Evolutionary conservation across 2,888 invertebrate species (phyloP).

Genomic region (Pseudanteris insignis): DNA sequence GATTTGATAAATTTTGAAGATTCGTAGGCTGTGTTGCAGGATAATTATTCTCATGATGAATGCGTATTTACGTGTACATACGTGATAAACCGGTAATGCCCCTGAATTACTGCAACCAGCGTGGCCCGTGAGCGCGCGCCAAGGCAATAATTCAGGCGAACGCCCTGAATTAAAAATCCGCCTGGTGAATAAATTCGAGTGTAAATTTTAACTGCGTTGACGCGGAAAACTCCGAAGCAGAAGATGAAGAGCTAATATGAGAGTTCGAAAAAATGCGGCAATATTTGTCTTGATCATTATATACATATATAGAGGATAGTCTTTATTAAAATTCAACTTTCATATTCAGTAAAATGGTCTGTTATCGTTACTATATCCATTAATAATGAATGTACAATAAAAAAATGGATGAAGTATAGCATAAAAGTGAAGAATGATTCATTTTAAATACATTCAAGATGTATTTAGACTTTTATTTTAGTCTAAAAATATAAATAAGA

Average conservation of each 20-base stretch:
- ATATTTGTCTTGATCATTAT: conserved; percentile 3
- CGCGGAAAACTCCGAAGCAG: conserved; percentile 2
- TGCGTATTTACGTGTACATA: conserved; percentile 19
- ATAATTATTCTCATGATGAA: conserved; percentile 35
- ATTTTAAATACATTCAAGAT: too few relatives aligned
- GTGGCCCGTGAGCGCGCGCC: conserved; percentile 13
- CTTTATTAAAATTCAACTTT: neutral
- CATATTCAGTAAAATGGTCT: neutral
- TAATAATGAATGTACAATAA: too few relatives aligned
- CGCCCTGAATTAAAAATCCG: conserved; percentile 32
- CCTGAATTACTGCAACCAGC: conserved; percentile 35
- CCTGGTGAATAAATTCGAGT: conserved; percentile 20
- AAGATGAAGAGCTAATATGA: conserved; percentile 7
- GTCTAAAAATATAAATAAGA: too few relatives aligned
- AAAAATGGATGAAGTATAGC: too few relatives aligned
- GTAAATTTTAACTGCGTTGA: conserved; percentile 23
- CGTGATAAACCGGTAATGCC: conserved; percentile 31
- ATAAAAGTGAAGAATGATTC: too few relatives aligned
- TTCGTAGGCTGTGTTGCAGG: conserved; percentile 6
- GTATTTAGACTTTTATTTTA: too few relatives aligned
- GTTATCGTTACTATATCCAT: too few relatives aligned
- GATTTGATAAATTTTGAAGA: conserved; percentile 17
- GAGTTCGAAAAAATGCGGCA: conserved; percentile 1
- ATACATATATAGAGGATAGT: neutral
- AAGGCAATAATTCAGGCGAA: conserved; percentile 14